Evolutionary conservation across 2,888 invertebrate species (phyloP), one percentile per base, ranked within the genome.

Genomic region (Parascotia fuliginaria): DNA sequence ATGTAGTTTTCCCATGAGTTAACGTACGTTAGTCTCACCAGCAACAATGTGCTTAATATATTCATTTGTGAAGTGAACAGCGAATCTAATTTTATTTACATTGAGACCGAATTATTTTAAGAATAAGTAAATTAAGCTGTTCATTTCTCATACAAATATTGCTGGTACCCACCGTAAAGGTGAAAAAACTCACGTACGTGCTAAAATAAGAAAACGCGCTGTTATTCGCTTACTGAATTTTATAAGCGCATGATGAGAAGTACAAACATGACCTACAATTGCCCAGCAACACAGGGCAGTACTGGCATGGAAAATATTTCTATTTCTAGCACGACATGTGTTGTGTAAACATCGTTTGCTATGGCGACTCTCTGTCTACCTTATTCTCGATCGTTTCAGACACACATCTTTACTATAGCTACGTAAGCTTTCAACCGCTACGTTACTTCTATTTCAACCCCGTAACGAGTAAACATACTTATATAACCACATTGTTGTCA

Each of bases 291-390:
- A 27, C 36, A 39, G 19, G 42, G 37, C 39, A 31, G 12, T 42
- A 27, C 33, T 39, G 15, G 42, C 50, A 60, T 60, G 50, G 53
- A 60, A 53, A 64, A 60, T 64, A 63, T 65, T 60, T 65, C 24
- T 54, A 60, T 60, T 60, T 49, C 33, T 29, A 57, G 42, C 41
- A 42, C 42, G 42, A 24, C 33, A 46, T 51, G 48, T 49, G 42
- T 53, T 39, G 47, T 41, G 53, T 64, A 64, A 63, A 63, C 57
- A 63, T 57, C 60, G 63, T 63, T 65, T 60, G 60, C 24, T 34
- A 43, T 28, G 65, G 65, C 51, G 63, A 60, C 63, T 46, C 54
- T 46, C 41, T 37, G 65, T 63, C 65, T 63, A 54, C 51, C 57
- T 49, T 44, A 42, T 42, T 54, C 57, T 55, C 34, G 43, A 53